These are phyloP conservation scores for Emberiza fucata DNA, from an alignment of 2,113 vertebrate species.

Conservation along the genomic window DNA sequence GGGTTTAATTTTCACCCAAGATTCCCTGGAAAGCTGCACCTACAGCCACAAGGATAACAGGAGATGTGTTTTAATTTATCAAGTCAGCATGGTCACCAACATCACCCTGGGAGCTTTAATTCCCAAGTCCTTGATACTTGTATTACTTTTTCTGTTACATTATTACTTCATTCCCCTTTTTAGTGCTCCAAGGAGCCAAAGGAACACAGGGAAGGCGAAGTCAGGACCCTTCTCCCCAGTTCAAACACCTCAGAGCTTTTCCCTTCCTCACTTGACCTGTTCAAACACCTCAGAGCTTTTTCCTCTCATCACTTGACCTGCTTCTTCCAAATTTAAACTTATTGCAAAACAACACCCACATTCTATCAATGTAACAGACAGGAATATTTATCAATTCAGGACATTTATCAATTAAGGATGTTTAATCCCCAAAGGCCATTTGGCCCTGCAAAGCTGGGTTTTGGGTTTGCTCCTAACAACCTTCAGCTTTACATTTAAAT, in stretches of 20 bases:
- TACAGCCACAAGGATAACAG: neutral
- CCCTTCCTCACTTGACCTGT: accelerated
- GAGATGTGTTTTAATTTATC: neutral
- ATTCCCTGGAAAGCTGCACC: neutral
- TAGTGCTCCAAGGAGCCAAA: neutral
- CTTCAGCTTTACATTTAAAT: neutral
- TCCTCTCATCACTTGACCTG: too few relatives aligned
- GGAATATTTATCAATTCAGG: neutral
- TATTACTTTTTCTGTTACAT: neutral
- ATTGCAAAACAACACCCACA: neutral
- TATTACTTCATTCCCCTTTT: neutral
- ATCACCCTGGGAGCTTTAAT: neutral
- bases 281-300: neutral
- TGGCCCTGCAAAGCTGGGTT: neutral
- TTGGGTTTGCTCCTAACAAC: neutral
- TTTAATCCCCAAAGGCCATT: neutral
- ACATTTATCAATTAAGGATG: too few relatives aligned
- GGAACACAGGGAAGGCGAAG: neutral
- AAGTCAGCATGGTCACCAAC: neutral
- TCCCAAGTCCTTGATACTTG: neutral
- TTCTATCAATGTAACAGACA: neutral
- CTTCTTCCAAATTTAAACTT: neutral
- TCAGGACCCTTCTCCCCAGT: too few relatives aligned
- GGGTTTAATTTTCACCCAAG: neutral
- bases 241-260: neutral